Conservation (phyloP, 2,888 invertebrate species). For the Sturmia bella region DNA sequence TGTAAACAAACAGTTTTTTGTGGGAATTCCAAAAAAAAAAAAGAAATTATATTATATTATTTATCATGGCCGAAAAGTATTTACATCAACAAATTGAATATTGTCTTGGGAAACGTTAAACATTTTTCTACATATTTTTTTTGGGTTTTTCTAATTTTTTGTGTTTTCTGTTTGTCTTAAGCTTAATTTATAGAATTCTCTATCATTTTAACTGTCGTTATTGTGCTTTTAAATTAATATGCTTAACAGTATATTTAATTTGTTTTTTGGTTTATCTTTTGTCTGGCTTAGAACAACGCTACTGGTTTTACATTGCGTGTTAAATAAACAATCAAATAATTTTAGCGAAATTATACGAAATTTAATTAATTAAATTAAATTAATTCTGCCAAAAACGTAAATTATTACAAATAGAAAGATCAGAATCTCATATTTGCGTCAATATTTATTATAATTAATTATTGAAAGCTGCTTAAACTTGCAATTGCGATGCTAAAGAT, state of each 20-base stretch:
- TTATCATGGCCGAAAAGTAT: no score
- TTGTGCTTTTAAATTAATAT: neutral
- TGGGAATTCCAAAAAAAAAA: neutral
- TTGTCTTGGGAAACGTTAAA: slow-evolving; percentile 35
- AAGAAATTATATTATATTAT: no score
- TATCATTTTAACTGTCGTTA: neutral
- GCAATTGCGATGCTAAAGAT: slow-evolving; percentile 31
- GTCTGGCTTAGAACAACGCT: slow-evolving; percentile 28
- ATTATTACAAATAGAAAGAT: neutral
- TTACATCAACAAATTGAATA: slow-evolving; percentile 1
- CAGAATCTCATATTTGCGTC: slow-evolving; percentile 2
- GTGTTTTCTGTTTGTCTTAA: slow-evolving; percentile 5
- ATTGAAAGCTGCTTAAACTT: slow-evolving; percentile 27
- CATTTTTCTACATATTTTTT: slow-evolving; percentile 28
- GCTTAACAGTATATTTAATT: neutral
- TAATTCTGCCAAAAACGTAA: neutral
- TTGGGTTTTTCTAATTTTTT: neutral
- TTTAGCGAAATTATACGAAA: neutral
- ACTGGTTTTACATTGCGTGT: slow-evolving; percentile 55
- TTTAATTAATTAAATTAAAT: neutral
- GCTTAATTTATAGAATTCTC: slow-evolving; percentile 2
- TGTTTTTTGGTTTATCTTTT: neutral
- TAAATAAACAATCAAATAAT: neutral
- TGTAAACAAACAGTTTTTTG: neutral
- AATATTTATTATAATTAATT: slow-evolving; percentile 29